phyloP scores from a whole-genome alignment of 2,888 invertebrate species.

The Amblyjoppa fuscipennis region DNA sequence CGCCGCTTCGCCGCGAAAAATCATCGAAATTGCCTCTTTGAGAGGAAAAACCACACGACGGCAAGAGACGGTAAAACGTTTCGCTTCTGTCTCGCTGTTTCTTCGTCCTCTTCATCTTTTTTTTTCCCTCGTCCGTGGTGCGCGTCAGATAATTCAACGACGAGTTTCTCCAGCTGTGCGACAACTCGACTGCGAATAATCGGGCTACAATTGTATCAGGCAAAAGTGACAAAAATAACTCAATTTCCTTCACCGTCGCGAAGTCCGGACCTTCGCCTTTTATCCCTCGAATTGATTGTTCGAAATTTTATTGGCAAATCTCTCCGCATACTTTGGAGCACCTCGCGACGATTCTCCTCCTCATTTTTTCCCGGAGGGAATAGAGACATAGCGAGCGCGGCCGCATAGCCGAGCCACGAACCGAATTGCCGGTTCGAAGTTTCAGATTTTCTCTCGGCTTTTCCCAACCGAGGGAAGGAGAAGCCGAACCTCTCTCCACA shows the following conservation, averaged over 20 bases:
- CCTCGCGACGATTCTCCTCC: slow-evolving; percentile 21
- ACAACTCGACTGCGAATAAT: not conserved
- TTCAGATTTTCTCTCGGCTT: slow-evolving; percentile 81
- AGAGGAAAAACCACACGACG: slow-evolving; percentile 74
- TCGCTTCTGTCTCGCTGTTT: slow-evolving; percentile 57
- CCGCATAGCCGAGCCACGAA: slow-evolving; percentile 53
- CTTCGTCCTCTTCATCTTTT: slow-evolving; percentile 41
- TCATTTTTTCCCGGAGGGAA: not conserved
- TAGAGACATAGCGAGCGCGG: slow-evolving; percentile 38
- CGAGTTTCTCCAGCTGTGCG: slow-evolving; percentile 21
- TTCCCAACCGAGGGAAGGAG: slow-evolving; percentile 50
- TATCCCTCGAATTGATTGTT: not conserved
- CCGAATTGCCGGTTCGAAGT: slow-evolving; percentile 82
- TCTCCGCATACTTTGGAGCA: slow-evolving; percentile 30
- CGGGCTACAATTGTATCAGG: not conserved
- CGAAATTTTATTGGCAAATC: slow-evolving; percentile 68
- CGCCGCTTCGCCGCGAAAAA: slow-evolving; percentile 81
- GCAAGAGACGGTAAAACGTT: slow-evolving; percentile 75
- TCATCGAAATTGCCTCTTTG: slow-evolving; percentile 84
- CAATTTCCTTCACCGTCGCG: not conserved
- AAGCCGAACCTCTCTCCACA: not conserved
- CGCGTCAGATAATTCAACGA: slow-evolving; percentile 37
- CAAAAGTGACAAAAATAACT: not conserved
- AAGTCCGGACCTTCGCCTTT: not conserved
- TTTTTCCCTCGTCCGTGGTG: not conserved